Conservation (phyloP, 1,140 invertebrate species). For the Bombus polaris region DNA sequence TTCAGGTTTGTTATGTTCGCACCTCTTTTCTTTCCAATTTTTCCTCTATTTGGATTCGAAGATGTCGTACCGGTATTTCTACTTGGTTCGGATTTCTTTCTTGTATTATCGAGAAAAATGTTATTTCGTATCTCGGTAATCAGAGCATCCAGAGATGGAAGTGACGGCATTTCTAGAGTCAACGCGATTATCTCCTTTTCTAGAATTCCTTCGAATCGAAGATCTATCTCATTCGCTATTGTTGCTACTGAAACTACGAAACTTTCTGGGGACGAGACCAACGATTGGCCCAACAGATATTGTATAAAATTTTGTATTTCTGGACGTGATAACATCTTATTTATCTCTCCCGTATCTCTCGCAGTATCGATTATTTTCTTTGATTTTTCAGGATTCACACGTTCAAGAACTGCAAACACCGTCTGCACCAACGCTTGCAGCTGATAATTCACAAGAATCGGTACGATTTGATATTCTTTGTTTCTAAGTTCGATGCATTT, state of each 20-base stretch:
- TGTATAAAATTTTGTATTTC: slow-evolving; percentile 11
- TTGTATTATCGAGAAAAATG: slow-evolving; percentile 33
- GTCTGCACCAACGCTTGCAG: slow-evolving; percentile 59
- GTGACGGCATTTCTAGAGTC: slow-evolving; percentile 53
- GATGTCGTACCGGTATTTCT: neutral
- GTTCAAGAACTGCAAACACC: slow-evolving; percentile 46
- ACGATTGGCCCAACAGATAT: slow-evolving; percentile 23
- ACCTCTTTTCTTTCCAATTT: neutral
- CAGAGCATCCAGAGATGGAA: slow-evolving; percentile 27
- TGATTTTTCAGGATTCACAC: slow-evolving; percentile 55
- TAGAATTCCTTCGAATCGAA: slow-evolving; percentile 38
- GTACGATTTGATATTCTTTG: slow-evolving; percentile 33
- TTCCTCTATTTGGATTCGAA: neutral
- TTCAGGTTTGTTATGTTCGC: neutral
- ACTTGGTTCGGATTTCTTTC: neutral
- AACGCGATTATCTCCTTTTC: slow-evolving; percentile 55
- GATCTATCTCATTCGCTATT: slow-evolving; percentile 52
- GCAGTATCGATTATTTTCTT: slow-evolving; percentile 33
- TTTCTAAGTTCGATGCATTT: neutral
- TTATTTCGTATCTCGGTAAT: slow-evolving; percentile 55
- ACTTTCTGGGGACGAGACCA: slow-evolving; percentile 25
- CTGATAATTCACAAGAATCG: slow-evolving; percentile 60
- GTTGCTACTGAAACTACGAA: slow-evolving; percentile 47
- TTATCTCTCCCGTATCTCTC: neutral
- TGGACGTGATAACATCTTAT: neutral